Conservation (phyloP, 2,113 vertebrate species). For the Paramisgurnus dabryanus region DNA sequence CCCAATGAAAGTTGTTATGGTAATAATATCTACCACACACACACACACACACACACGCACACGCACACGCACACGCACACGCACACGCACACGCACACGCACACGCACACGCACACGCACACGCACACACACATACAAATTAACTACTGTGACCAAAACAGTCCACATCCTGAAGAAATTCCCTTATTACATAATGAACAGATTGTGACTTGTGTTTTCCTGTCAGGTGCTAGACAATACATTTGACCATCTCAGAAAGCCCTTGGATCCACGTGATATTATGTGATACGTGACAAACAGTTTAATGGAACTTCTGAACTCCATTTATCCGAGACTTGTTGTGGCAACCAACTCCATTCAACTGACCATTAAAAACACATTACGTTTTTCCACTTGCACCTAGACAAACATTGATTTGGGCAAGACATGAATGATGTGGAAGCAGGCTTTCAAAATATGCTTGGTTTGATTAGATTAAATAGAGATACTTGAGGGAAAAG, state of each 20-base stretch:
- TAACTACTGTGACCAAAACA: background rate
- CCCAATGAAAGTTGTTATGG: no score
- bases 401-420: conserved; percentile 51
- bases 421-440: conserved; percentile 49
- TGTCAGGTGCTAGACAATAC: background rate
- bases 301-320: background rate
- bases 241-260: background rate
- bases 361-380: conserved; percentile 26
- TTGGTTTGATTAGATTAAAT: conserved; percentile 47
- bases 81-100: no score
- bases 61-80: no score
- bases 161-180: background rate
- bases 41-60: no score
- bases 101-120: no score
- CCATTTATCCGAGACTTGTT: conserved; percentile 6
- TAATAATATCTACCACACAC: no score
- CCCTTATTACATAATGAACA: background rate
- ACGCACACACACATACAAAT: no score
- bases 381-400: background rate
- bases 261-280: background rate
- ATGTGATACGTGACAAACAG: background rate
- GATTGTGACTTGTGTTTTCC: background rate
- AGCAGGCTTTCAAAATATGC: conserved; percentile 56
- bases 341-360: conserved; percentile 10
- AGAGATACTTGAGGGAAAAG: conserved; percentile 37